Evolutionary conservation across 2,113 vertebrate genomes (phyloP).

Genomic region (Cyphomyrus discorhynchus): DNA sequence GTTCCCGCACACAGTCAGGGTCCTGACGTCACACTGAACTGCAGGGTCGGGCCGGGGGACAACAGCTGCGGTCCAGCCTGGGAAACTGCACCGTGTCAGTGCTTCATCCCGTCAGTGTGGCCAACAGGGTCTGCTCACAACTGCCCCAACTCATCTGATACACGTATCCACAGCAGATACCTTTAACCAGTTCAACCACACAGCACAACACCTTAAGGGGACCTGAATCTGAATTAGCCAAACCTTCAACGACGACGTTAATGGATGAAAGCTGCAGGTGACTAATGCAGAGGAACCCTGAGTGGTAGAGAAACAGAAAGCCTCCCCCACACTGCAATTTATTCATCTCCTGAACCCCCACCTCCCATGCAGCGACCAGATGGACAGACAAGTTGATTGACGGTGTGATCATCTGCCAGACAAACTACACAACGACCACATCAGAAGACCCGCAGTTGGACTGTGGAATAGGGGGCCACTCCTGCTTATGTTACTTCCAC

Average conservation of each 20-base stretch:
- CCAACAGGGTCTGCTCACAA: not conserved
- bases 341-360: constrained; percentile 11
- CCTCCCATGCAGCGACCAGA: constrained; percentile 11
- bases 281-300: not conserved
- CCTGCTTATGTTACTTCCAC: not conserved
- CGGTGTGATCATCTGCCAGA: constrained; percentile 34
- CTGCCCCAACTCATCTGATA: not conserved
- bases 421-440: constrained; percentile 38
- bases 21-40: constrained; percentile 30
- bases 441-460: not conserved
- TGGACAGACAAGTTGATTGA: constrained; percentile 24
- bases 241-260: not conserved
- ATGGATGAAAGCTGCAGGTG: not conserved
- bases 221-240: not conserved
- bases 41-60: constrained; percentile 33
- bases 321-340: not conserved
- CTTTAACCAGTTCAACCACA: not conserved
- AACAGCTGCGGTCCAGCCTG: constrained; percentile 40
- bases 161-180: not conserved
- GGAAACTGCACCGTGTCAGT: constrained; percentile 15
- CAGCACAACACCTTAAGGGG: not conserved
- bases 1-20: constrained; percentile 36
- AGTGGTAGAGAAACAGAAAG: constrained; percentile 25
- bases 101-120: not conserved
- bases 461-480: constrained; percentile 13